These are phyloP conservation scores for Taxidea taxus DNA, from an alignment of 2,113 vertebrate genomes.

Conservation along the genomic window DNA sequence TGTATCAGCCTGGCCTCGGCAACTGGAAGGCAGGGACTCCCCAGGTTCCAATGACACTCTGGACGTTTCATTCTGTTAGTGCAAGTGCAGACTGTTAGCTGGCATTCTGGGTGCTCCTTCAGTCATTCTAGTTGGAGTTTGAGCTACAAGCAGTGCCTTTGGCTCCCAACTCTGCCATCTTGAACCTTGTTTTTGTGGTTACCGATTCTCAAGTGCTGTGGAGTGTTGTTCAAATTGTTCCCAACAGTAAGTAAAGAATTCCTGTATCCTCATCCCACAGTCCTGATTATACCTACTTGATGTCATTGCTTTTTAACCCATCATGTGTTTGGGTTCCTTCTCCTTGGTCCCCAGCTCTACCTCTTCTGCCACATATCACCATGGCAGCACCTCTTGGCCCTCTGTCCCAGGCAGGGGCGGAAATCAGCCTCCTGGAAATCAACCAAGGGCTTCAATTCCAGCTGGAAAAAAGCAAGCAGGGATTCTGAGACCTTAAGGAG, in stretches of 20 bases:
- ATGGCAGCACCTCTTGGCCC: neutral
- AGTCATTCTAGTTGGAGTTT: neutral
- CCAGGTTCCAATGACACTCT: neutral
- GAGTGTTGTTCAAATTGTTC: neutral
- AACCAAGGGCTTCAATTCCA: slow-evolving; percentile 74
- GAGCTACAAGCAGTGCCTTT: accelerated
- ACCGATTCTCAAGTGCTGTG: neutral
- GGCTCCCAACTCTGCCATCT: neutral
- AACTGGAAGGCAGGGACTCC: neutral
- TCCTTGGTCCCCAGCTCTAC: neutral
- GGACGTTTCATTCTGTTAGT: neutral
- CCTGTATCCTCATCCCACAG: neutral
- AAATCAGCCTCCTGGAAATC: slow-evolving; percentile 61
- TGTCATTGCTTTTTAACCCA: neutral
- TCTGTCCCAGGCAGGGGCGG: slow-evolving; percentile 68
- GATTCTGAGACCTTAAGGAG: slow-evolving; percentile 87
- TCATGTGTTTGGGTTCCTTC: neutral
- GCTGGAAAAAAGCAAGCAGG: slow-evolving; percentile 78
- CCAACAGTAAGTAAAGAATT: neutral
- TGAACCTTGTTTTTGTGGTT: accelerated
- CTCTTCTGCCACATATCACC: neutral
- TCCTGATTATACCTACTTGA: neutral
- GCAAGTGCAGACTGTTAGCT: neutral
- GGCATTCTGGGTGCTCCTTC: accelerated
- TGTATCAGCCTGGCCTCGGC: too few species aligned